Evolutionary conservation across 1,140 invertebrate species (phyloP).

Genomic region (Fopius arisanus): DNA sequence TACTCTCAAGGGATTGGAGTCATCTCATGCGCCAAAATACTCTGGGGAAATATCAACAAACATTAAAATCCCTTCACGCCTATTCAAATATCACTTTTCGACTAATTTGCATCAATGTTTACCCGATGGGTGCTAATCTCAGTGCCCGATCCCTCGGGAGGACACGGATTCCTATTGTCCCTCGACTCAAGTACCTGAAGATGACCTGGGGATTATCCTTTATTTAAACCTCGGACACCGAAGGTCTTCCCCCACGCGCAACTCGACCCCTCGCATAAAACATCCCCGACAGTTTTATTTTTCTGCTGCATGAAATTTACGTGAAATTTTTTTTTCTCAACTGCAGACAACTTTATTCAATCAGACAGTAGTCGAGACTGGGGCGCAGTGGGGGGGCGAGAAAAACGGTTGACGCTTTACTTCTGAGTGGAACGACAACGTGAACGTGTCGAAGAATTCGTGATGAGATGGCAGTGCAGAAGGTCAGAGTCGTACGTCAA

Average conservation of each 20-base stretch:
- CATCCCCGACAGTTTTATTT: not conserved
- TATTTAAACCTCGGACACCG: not conserved
- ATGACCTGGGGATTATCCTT: slow-evolving; percentile 28
- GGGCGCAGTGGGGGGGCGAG: not conserved
- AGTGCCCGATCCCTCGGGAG: not conserved
- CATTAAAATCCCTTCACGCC: not conserved
- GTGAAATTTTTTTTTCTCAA: not conserved
- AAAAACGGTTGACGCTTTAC: not conserved
- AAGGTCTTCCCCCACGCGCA: not conserved
- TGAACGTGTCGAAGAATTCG: not conserved
- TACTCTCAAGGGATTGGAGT: not conserved
- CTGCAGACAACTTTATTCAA: not conserved
- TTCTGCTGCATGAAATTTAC: not conserved
- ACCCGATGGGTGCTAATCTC: not conserved
- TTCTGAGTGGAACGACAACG: not conserved
- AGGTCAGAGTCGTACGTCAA: not conserved
- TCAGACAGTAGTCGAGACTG: not conserved
- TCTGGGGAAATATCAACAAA: not conserved
- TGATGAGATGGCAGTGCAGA: too few species aligned
- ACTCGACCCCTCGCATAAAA: not conserved
- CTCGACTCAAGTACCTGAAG: not conserved
- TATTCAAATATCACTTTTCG: not conserved
- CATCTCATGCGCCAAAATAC: not conserved
- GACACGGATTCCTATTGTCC: not conserved
- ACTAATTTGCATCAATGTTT: not conserved